These are phyloP conservation scores for Eupithecia centaureata DNA, from an alignment of 2,888 invertebrate genomes.

Conservation along the genomic window DNA sequence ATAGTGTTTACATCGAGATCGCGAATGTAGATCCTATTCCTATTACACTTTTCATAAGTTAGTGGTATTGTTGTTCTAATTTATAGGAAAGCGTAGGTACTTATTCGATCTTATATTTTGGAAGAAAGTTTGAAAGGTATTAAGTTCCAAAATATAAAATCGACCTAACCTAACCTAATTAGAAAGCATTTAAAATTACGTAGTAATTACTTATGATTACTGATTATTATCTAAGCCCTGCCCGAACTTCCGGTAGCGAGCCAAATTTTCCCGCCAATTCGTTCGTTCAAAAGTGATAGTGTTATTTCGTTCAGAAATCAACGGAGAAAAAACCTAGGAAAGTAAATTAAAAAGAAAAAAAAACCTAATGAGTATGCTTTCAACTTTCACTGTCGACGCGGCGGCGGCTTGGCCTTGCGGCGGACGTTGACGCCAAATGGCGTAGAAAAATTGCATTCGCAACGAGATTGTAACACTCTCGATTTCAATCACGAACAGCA, in stretches of 20 bases:
- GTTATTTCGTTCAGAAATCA: slow-evolving; percentile 41
- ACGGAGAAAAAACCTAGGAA: slow-evolving; percentile 47
- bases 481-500: slow-evolving; percentile 57
- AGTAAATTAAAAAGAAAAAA: slow-evolving; percentile 52
- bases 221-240: too few relatives aligned
- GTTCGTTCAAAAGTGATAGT: slow-evolving; percentile 10
- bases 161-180: too few relatives aligned
- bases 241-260: too few relatives aligned
- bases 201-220: too few relatives aligned
- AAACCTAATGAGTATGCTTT: slow-evolving; percentile 61
- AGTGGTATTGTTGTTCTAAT: too few relatives aligned
- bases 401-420: slow-evolving; percentile 63
- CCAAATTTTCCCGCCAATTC: slow-evolving; percentile 14
- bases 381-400: slow-evolving; percentile 71
- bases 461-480: slow-evolving; percentile 53
- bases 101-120: too few relatives aligned
- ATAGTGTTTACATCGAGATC: slow-evolving; percentile 37
- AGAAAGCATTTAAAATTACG: too few relatives aligned
- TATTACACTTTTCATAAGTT: not conserved
- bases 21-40: slow-evolving; percentile 35
- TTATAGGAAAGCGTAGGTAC: too few relatives aligned
- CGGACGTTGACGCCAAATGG: slow-evolving; percentile 64
- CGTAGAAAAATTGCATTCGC: slow-evolving; percentile 58
- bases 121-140: too few relatives aligned
- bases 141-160: too few relatives aligned